Evolutionary conservation across 1,140 invertebrate genomes (phyloP).

Genomic region (Scaptodrosophila lebanonensis): DNA sequence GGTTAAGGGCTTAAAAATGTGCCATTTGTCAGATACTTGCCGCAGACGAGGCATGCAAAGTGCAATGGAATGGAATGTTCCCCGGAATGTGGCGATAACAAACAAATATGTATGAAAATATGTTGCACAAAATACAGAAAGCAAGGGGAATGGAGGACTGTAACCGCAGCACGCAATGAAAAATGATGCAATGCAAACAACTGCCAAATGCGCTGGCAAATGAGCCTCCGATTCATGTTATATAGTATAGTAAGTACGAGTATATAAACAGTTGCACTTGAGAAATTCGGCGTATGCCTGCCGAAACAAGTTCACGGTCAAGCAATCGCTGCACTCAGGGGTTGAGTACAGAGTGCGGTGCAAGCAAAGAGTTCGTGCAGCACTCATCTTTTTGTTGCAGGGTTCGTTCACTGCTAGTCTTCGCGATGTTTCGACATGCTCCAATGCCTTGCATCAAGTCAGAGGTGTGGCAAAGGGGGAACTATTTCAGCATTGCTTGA

Average conservation of each 20-base stretch:
- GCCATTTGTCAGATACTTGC: background rate
- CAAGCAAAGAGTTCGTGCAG: slow-evolving; percentile 4
- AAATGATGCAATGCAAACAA: slow-evolving; percentile 44
- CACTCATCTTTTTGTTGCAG: slow-evolving; percentile 32
- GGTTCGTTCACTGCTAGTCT: slow-evolving; percentile 44
- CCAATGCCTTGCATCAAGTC: slow-evolving; percentile 7
- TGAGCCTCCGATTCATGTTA: slow-evolving; percentile 12
- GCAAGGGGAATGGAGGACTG: background rate
- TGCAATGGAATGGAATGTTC: slow-evolving; percentile 15
- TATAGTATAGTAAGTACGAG: no score
- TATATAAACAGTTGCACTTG: no score
- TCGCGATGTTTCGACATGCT: no score
- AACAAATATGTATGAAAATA: slow-evolving; percentile 23
- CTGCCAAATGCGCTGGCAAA: slow-evolving; percentile 9
- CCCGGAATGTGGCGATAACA: slow-evolving; percentile 35
- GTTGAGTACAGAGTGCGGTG: background rate
- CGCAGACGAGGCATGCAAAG: slow-evolving; percentile 10
- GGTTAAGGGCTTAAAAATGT: slow-evolving; percentile 1
- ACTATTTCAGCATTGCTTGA: no score
- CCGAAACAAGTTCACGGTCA: slow-evolving; percentile 48
- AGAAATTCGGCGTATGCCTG: background rate
- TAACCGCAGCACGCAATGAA: background rate
- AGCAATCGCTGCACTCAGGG: background rate
- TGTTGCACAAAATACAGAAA: background rate
- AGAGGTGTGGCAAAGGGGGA: slow-evolving; percentile 35